These are phyloP conservation scores for Uloborus diversus DNA, from an alignment of 1,140 invertebrate genomes.

Conservation along the genomic window DNA sequence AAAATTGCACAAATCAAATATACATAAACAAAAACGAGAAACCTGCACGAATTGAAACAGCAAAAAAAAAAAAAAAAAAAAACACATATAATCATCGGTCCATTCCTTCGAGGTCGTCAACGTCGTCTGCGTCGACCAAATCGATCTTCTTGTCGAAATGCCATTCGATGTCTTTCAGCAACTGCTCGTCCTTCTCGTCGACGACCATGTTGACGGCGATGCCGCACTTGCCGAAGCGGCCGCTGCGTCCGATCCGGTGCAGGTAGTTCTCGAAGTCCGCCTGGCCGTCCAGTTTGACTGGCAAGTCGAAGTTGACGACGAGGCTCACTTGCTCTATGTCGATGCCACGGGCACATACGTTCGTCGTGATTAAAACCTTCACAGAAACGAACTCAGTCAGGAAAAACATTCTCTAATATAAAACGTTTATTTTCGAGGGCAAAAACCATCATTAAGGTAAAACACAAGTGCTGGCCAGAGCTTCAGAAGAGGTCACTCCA, in stretches of 20 bases:
- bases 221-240: constrained; percentile 93
- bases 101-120: constrained; percentile 92
- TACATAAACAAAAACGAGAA: no score
- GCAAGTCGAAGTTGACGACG: constrained; percentile 98
- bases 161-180: constrained; percentile 83
- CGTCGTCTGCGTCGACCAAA: constrained; percentile 85
- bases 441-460: no score
- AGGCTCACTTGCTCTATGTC: constrained; percentile 97
- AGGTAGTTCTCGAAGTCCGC: constrained; percentile 97
- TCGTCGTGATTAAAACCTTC: constrained; percentile 97
- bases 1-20: no score
- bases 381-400: no score
- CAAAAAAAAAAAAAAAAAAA: not conserved
- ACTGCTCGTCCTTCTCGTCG: constrained; percentile 72
- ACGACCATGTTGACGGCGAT: constrained; percentile 92
- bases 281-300: constrained; percentile 74
- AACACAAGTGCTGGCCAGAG: no score
- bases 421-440: no score
- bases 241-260: constrained; percentile 95
- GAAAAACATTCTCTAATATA: no score
- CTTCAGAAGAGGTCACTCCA: no score
- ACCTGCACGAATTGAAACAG: no score
- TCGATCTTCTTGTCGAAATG: constrained; percentile 83
- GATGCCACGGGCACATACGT: constrained; percentile 79
- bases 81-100: not conserved